Evolutionary conservation across 2,113 vertebrate genomes (phyloP), one percentile per base, ranked within the genome.

Genomic region (Pomatostomus ruficeps): DNA sequence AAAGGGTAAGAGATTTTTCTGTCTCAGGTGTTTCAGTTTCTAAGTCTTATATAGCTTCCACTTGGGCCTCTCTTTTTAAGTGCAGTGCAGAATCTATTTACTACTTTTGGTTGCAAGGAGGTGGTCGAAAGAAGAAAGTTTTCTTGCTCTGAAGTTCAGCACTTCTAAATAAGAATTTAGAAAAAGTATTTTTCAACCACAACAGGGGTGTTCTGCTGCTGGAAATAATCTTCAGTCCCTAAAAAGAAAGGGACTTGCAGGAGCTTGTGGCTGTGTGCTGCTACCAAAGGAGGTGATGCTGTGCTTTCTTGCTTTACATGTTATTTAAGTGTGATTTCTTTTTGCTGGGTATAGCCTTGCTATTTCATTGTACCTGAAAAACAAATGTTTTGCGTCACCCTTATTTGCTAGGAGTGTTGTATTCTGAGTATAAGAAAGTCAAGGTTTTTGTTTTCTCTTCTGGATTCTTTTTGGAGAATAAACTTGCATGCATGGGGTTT

Each of bases 51-150:
- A 71, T 54, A 43, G 24, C 21, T 78, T 71, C 33, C 61, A 82
- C 51, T 61, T 93, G 66, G 48, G 84, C 7, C 10, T 67, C 66
- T 24, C 5, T 25, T 71, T 4, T 12, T 3, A 46, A 72, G 15
- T 42, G 49, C 6, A 3, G 3, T 2, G 4, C 43, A 14, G 72
- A 38, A 5, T 29, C 4, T 1, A 5, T 36, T 8, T 61, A 5
- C 4, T 0, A 1, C 2, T 83, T 76, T 14, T 0, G 19, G 8
- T 9, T 76, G 42, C 7, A 63, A 45, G 18, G 38, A 33, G 2
- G 36, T 73, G 6, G 9, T 54, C 29, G 10, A 31, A 38, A 33
- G 67, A 28, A 15, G 26, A 35, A 48, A 12, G 23, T n/a, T 49
- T 1, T 3, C 6, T 58, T 81, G 22, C 4, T 6, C 10, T 85